Evolutionary conservation across 2,888 invertebrate species (phyloP), one percentile per base, ranked within the genome.

Genomic region (Anarsia innoxiella): DNA sequence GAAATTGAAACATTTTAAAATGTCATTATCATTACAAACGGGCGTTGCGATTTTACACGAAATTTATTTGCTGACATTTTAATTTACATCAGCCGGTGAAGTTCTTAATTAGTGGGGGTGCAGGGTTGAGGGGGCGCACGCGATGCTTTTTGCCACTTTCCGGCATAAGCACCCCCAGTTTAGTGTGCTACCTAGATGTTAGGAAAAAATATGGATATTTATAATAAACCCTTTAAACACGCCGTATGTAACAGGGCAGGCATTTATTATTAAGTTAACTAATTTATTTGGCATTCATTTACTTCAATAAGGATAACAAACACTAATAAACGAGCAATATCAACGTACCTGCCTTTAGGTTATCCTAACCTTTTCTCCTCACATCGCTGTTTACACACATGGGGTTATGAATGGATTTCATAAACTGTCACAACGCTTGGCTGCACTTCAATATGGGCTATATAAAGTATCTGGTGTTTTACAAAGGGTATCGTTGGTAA

Each of bases 31-130:
- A 56, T 57, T 51, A 56, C 51, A 55, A 59, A 62, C 52, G 53
- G 53, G 44, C 53, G 57, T 54, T 62, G 51, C 51, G 58, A 57
- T 62, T 63, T 53, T 42, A 41, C 30, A 32, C 23, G 42, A 49
- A 64, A 56, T 47, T 48, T 61, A 59, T 62, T 53, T 53, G 52
- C 56, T 58, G 60, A 56, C 60, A 53, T 63, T 67, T 61, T 62
- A 62, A 66, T 66, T 66, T 67, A 59, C 55, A 50, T 50, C 56
- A 53, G 58, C 56, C 67, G 63, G 59, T 55, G 49, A 66, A 68
- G 66, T 69, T 71, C 67, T 71, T 75, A 78, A 76, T 78, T 75
- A 73, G 67, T 65, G 36, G 39, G n/a, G 46, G 49, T 43, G 41
- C 42, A 41, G 37, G 39, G 44, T 46, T 39, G 37, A 39, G 40